Conservation (phyloP, 2,113 vertebrate species). For the Leptobrachium leishanense region DNA sequence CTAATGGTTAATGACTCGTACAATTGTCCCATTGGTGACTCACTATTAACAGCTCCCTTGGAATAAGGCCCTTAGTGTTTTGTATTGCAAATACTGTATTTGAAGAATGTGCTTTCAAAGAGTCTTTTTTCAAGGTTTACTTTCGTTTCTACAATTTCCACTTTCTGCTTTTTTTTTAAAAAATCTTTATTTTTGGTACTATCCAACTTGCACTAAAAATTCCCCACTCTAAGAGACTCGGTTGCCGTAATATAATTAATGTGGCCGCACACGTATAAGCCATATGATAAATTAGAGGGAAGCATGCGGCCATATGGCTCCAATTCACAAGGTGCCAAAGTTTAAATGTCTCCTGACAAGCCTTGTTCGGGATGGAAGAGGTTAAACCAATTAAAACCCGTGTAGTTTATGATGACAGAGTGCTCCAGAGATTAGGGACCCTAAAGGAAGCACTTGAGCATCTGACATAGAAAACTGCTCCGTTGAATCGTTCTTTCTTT, state of each 20-base stretch:
- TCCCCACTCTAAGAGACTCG: not conserved
- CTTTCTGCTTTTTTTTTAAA: too few species aligned
- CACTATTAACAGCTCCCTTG: too few species aligned
- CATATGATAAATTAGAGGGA: conserved; percentile 23
- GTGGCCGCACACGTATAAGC: not conserved
- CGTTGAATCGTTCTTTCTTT: conserved; percentile 37
- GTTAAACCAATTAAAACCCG: conserved; percentile 51
- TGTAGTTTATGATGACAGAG: conserved; percentile 38
- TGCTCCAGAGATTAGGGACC: conserved; percentile 26
- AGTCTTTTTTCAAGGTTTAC: too few species aligned
- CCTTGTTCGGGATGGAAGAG: conserved; percentile 13
- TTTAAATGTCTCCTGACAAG: conserved; percentile 22
- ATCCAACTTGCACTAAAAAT: not conserved
- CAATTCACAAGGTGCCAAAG: not conserved
- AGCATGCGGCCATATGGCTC: conserved; percentile 14
- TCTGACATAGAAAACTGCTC: conserved; percentile 44
- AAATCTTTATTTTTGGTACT: too few species aligned
- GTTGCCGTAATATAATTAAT: not conserved
- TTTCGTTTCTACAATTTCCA: too few species aligned
- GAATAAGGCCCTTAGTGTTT: too few species aligned
- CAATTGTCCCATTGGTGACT: too few species aligned
- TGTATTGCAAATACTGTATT: too few species aligned
- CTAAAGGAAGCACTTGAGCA: conserved; percentile 37
- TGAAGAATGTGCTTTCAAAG: too few species aligned
- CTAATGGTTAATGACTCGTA: too few species aligned